Base-by-base conservation (phyloP, 1,140 invertebrate genomes). In the Elymnias hypermnestra region DNA sequence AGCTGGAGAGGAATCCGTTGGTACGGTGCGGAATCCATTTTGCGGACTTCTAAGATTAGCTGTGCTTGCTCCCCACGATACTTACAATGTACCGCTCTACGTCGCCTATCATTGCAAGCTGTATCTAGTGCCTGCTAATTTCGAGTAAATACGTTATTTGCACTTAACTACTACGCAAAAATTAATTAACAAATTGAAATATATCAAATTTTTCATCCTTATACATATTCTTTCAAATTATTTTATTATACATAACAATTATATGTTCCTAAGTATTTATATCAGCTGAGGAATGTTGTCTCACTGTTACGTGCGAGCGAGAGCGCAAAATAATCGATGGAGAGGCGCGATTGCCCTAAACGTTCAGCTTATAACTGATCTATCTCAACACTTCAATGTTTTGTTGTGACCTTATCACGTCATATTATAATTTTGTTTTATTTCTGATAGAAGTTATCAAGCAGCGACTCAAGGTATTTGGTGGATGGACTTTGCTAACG, bases 41-140 rank as follows among this genome's bases (percentile, higher is more conserved):
- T 90, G 92, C 54, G 91, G 93, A 15, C 91, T 91, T 28, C 90
- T 93, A 75, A 88, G 92, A 43, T 88, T 95, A 40, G 86, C 89
- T 1, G 91, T 93, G 10, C 76, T 96, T n/a, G 92, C 93, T 57
- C 90, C 93, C 1, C 90, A 92, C 52, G 90, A 94, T 51, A 88
- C 88, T 0, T 95, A 91, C 65, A 90, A 92, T 57, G 89, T 95
- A 26, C 94, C 94, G 8, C 77, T 95, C 12, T 91, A 91, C 57
- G 89, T 95, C 13, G 93, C 94, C 2, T 95, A 94, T 71, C 92
- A 95, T 66, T 94, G 92, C 67, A 90, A 91, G 48, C 79, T 96
- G 13, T 92, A 91, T 66, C 68, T 95, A 18, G 87, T 92, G 57
- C 94, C 94, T n/a, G 89, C 91, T 13, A 91, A 93, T 39, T 70